phyloP scores from a whole-genome alignment of 2,797 vertebrate genomes.

The Diglossa cyanea region DNA sequence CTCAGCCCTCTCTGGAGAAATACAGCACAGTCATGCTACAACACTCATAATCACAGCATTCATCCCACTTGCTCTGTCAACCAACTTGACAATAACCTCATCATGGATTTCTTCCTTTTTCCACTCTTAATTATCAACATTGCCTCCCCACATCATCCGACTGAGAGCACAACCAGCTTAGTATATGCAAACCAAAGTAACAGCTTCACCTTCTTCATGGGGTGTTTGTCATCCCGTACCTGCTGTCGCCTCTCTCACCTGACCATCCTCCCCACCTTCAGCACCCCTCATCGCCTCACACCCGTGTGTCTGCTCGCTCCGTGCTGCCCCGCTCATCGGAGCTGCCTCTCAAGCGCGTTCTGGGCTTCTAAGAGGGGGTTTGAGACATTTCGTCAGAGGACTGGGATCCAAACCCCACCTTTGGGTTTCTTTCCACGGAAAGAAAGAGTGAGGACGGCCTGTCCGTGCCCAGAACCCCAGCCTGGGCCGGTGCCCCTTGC shows the following conservation, averaged over 20 bases:
- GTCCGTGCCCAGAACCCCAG: neutral
- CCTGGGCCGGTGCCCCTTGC: fast-evolving
- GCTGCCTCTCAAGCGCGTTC: neutral
- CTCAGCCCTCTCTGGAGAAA: neutral
- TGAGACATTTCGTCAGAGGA: fast-evolving
- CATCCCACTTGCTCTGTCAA: neutral
- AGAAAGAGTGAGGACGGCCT: neutral
- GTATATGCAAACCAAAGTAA: neutral
- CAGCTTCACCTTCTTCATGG: neutral
- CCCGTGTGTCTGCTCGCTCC: neutral
- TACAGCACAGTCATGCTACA: neutral
- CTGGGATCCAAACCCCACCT: neutral
- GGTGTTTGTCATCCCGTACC: neutral
- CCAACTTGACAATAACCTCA: neutral
- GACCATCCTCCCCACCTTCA: neutral
- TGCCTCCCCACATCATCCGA: fast-evolving
- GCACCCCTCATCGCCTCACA: neutral
- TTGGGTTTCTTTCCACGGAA: neutral
- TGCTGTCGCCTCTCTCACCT: neutral
- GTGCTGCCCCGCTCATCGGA: fast-evolving
- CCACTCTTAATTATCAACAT: neutral
- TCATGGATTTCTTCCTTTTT: neutral
- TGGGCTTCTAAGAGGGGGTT: neutral
- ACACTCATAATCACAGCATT: neutral
- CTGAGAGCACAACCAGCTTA: neutral